phyloP scores from a whole-genome alignment of 2,888 invertebrate genomes.

The Agrochola lychnidis region DNA sequence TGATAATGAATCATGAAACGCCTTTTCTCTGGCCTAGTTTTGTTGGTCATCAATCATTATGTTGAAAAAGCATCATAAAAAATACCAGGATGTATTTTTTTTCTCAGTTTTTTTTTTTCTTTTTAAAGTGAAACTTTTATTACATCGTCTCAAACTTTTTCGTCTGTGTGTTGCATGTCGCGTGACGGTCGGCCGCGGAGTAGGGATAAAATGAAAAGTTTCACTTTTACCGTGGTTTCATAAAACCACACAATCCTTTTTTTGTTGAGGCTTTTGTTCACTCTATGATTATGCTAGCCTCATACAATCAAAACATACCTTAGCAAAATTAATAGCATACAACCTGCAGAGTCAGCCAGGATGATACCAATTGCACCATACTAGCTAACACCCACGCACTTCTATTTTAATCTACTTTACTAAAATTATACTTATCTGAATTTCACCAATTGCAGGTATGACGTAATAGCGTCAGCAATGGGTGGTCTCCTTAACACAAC shows the following conservation, averaged over 20 bases:
- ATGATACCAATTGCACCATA: background rate
- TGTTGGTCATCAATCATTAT: too few species aligned
- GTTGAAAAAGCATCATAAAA: background rate
- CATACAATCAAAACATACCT: background rate
- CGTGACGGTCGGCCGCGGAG: too few species aligned
- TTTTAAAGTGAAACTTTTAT: too few species aligned
- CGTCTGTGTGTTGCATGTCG: too few species aligned
- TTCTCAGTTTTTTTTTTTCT: too few species aligned
- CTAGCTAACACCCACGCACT: background rate
- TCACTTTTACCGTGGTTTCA: too few species aligned
- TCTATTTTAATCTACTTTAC: background rate
- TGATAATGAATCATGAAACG: too few species aligned
- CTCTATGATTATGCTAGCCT: background rate
- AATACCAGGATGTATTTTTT: background rate
- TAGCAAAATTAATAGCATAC: background rate
- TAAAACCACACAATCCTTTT: too few species aligned
- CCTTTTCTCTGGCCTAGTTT: background rate
- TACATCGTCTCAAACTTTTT: too few species aligned
- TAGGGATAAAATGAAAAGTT: too few species aligned
- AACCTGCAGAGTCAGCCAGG: background rate
- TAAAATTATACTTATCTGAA: background rate
- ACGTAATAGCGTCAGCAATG: slow-evolving; percentile 98
- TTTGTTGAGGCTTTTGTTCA: background rate
- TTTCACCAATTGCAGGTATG: slow-evolving; percentile 91
- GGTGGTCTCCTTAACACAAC: slow-evolving; percentile 97